A percentile compares a stretch with the other conserved stretches of the same genome.
Evolutionary conservation across 2,797 vertebrate genomes (phyloP).

Genomic region (Spatula versicolor): DNA sequence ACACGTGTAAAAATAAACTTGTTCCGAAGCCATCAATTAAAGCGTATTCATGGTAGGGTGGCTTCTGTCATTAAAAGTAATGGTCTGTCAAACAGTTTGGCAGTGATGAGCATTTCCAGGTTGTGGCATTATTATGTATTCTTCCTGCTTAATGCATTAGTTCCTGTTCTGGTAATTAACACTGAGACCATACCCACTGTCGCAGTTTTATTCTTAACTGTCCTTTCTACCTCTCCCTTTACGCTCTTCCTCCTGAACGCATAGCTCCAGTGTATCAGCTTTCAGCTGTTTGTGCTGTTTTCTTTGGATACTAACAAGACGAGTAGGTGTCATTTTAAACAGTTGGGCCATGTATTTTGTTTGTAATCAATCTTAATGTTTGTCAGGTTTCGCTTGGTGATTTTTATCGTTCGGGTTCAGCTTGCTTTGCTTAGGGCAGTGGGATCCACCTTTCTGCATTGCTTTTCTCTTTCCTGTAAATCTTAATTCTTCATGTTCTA

Average conservation of each 20-base stretch:
- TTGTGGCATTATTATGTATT: fast-evolving
- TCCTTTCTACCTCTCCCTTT: neutral
- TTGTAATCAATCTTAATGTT: neutral
- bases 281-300: neutral
- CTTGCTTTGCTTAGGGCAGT: neutral
- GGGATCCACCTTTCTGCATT: neutral
- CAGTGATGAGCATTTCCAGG: neutral
- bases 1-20: neutral
- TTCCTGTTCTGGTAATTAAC: neutral
- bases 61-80: neutral
- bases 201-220: neutral
- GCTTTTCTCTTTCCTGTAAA: neutral
- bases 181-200: neutral
- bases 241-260: neutral
- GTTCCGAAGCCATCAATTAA: neutral
- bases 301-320: neutral
- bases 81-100: neutral
- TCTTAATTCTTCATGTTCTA: neutral
- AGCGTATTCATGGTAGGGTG: neutral
- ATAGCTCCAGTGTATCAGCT: neutral
- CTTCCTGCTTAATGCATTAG: neutral
- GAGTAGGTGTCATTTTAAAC: neutral
- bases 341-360: neutral
- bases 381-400: neutral
- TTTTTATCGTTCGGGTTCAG: neutral